Conservation (phyloP, 2,888 invertebrate genomes). For the Agriotes lineatus region DNA sequence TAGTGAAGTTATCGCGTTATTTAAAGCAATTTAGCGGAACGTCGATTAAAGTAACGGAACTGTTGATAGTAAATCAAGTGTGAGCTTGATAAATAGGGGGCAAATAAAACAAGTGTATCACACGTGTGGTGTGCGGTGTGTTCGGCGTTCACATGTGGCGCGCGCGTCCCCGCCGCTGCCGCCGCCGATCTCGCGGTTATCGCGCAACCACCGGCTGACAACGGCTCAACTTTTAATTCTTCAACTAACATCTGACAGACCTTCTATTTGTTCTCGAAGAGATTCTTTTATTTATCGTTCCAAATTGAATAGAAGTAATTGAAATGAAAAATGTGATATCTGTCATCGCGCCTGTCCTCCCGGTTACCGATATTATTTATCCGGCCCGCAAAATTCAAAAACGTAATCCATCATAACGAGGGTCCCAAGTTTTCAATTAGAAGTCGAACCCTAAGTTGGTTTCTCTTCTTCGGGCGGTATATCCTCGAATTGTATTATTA, state of each 20-base stretch:
- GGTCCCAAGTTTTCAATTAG: constrained; percentile 47
- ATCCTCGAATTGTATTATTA: constrained; percentile 19
- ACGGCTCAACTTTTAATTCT: constrained; percentile 57
- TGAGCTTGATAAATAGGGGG: constrained; percentile 55
- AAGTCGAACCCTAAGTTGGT: not conserved
- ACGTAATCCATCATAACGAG: constrained; percentile 46
- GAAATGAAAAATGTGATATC: constrained; percentile 61
- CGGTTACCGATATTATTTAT: constrained; percentile 43
- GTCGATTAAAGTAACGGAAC: constrained; percentile 52
- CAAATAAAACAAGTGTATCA: constrained; percentile 48
- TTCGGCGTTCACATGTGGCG: constrained; percentile 29
- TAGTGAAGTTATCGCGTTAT: constrained; percentile 35
- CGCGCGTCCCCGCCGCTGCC: constrained; percentile 24
- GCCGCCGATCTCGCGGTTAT: constrained; percentile 48
- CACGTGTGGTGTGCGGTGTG: constrained; percentile 46
- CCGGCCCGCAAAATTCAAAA: constrained; percentile 42
- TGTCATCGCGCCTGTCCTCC: constrained; percentile 43
- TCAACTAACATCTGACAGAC: constrained; percentile 55
- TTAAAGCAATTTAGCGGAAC: constrained; percentile 40
- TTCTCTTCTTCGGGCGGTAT: not conserved
- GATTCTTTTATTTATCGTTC: constrained; percentile 59
- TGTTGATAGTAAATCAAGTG: constrained; percentile 60
- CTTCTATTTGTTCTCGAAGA: constrained; percentile 55
- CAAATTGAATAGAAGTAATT: constrained; percentile 56
- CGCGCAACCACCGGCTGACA: constrained; percentile 50